phyloP scores from a whole-genome alignment of 2,888 invertebrate species.

The Punctoribates punctum region DNA sequence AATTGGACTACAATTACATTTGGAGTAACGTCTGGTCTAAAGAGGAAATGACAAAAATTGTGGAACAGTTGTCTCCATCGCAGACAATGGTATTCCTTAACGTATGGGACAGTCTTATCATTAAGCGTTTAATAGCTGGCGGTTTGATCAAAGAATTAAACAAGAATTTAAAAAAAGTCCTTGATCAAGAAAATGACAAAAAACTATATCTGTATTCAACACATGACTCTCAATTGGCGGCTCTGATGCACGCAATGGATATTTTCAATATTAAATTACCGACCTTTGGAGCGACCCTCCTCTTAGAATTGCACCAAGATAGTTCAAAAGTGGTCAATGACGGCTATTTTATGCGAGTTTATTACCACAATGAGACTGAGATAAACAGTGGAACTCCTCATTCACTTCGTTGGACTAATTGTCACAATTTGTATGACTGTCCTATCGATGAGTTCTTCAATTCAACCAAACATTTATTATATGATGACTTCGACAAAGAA shows the following conservation, averaged over 20 bases:
- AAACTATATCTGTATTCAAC: conserved; percentile 40
- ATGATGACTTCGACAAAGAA: conserved; percentile 5
- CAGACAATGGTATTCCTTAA: not conserved
- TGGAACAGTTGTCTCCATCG: not conserved
- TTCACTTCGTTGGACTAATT: not conserved
- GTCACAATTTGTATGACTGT: not conserved
- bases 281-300: conserved; percentile 37
- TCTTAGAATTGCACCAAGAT: conserved; percentile 39
- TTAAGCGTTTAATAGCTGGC: conserved; percentile 17
- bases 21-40: not conserved
- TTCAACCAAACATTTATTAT: conserved; percentile 20
- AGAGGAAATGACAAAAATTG: not conserved
- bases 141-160: conserved; percentile 31
- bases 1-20: not conserved
- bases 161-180: too few species aligned
- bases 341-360: conserved; percentile 37
- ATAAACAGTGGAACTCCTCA: not conserved
- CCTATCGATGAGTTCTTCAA: not conserved
- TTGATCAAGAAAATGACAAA: not conserved
- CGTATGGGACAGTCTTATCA: conserved; percentile 15
- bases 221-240: conserved; percentile 33
- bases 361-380: conserved; percentile 39
- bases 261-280: conserved; percentile 21
- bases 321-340: not conserved
- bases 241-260: conserved; percentile 29